Evolutionary conservation across 2,113 vertebrate species (phyloP).

Genomic region (Lathamus discolor): DNA sequence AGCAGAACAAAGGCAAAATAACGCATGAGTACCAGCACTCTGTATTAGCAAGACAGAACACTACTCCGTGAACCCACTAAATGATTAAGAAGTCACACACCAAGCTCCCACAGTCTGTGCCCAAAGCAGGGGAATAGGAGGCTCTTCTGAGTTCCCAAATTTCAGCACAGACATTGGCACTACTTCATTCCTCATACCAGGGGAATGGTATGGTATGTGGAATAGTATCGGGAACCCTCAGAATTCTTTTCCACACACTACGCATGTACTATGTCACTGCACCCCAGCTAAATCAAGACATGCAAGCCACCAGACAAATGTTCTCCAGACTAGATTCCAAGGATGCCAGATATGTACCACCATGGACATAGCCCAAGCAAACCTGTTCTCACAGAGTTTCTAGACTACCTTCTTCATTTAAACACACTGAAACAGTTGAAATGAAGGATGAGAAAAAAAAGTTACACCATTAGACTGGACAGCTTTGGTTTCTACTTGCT

Average conservation of each 20-base stretch:
- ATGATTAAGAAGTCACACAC: background rate
- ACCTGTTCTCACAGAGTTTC: background rate
- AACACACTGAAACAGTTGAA: background rate
- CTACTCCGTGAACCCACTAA: background rate
- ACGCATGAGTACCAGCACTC: background rate
- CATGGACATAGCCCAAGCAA: background rate
- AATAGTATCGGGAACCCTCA: background rate
- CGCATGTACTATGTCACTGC: background rate
- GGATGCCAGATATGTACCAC: background rate
- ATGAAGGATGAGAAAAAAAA: background rate
- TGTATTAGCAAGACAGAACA: rapidly evolving
- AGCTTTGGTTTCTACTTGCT: background rate
- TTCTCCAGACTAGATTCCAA: background rate
- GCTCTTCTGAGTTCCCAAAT: background rate
- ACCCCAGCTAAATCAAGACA: background rate
- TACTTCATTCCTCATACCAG: background rate
- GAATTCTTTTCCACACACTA: background rate
- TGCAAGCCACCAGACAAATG: background rate
- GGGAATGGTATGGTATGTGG: background rate
- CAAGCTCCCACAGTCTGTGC: background rate
- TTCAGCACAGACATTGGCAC: background rate
- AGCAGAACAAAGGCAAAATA: background rate
- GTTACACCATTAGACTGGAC: background rate
- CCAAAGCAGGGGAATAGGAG: background rate
- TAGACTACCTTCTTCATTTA: background rate